Percentiles rank a stretch among this genome's conserved stretches.
phyloP scores from a whole-genome alignment of 2,888 invertebrate genomes.

The Acutogordius australiensis region DNA sequence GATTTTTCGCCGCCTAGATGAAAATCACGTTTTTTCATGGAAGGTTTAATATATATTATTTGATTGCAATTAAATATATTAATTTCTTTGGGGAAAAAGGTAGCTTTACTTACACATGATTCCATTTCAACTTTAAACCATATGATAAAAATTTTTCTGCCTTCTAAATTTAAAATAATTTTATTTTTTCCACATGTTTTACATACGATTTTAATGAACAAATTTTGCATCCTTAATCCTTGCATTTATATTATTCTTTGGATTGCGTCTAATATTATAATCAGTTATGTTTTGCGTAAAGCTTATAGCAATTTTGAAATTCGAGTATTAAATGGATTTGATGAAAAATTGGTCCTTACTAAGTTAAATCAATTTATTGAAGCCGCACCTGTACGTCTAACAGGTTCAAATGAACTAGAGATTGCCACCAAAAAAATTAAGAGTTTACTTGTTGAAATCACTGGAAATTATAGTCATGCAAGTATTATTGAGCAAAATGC shows the following conservation, averaged over 20 bases:
- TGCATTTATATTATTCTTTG: too few species aligned
- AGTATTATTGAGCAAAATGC: not conserved
- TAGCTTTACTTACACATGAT: too few species aligned
- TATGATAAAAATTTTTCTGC: too few species aligned
- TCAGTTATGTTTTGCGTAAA: too few species aligned
- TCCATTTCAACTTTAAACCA: too few species aligned
- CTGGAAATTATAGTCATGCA: not conserved
- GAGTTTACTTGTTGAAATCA: not conserved
- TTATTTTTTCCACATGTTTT: too few species aligned
- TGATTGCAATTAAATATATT: conserved; percentile 1
- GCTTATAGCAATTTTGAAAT: too few species aligned
- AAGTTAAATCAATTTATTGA: not conserved
- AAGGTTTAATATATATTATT: conserved; percentile 9
- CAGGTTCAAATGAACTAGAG: not conserved
- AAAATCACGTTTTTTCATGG: not conserved
- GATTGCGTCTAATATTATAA: too few species aligned
- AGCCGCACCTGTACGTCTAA: not conserved
- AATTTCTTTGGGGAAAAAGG: not conserved
- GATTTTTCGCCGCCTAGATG: not conserved
- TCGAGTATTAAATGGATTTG: not conserved
- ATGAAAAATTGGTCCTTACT: not conserved
- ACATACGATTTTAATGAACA: too few species aligned
- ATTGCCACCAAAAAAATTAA: not conserved
- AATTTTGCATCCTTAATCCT: too few species aligned
- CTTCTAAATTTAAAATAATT: too few species aligned